Conservation (phyloP, 2,888 invertebrate genomes). For the Gibbula magus region DNA sequence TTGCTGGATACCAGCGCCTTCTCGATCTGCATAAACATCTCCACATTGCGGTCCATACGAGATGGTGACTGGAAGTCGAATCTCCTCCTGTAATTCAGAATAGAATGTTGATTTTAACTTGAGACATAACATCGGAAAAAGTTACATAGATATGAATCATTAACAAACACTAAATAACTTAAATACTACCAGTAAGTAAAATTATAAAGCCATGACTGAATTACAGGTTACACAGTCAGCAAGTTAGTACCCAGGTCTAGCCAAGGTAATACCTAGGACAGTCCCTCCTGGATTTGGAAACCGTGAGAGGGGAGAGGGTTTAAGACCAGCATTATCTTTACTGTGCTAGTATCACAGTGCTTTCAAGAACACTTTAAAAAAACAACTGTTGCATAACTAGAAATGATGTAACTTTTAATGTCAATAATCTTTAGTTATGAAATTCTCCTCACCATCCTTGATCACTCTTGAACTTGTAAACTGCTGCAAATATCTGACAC, state of each 20-base stretch:
- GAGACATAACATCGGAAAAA: neutral
- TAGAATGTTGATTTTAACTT: neutral
- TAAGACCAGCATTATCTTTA: too few species aligned
- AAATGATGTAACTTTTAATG: too few species aligned
- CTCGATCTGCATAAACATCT: conserved; percentile 83
- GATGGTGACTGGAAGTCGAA: conserved; percentile 90
- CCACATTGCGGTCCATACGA: conserved; percentile 92
- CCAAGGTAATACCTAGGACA: too few species aligned
- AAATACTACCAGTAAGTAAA: neutral
- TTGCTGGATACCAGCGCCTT: conserved; percentile 88
- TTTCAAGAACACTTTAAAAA: too few species aligned
- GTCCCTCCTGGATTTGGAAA: too few species aligned
- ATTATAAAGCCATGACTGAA: neutral
- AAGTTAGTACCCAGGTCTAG: too few species aligned
- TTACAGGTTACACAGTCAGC: too few species aligned
- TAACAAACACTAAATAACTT: too few species aligned
- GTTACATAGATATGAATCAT: neutral
- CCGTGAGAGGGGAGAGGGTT: too few species aligned
- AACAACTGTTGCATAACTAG: too few species aligned
- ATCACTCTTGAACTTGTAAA: conserved; percentile 96
- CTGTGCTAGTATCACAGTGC: too few species aligned
- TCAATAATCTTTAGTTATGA: too few species aligned
- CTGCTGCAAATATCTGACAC: conserved; percentile 93
- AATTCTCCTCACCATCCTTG: conserved; percentile 82
- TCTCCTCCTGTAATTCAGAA: conserved; percentile 79